Percentiles rank a stretch among this genome's conserved stretches.
These are phyloP conservation scores for Caerostris extrusa DNA, from an alignment of 1,140 invertebrate genomes.

Conservation along the genomic window DNA sequence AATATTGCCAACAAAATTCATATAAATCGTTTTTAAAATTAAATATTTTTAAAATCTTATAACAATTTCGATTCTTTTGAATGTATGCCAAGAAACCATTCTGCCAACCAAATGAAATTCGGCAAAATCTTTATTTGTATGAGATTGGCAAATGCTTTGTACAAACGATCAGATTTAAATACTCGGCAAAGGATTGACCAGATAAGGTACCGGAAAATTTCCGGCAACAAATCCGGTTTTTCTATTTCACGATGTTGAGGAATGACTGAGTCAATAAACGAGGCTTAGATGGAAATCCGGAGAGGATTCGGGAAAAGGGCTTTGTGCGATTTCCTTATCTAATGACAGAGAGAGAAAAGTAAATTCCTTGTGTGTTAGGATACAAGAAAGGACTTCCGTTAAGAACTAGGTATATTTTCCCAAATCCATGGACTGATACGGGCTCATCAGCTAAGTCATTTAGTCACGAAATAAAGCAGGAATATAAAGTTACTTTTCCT, in stretches of 20 bases:
- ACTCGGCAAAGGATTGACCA: background rate
- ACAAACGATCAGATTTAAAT: background rate
- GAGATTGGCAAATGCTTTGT: background rate
- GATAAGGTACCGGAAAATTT: background rate
- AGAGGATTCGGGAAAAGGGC: background rate
- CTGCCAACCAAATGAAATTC: too few species aligned
- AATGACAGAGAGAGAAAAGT: background rate
- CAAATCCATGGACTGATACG: background rate
- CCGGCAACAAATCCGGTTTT: background rate
- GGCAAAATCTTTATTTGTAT: background rate
- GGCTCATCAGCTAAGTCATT: background rate
- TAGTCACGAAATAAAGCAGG: background rate
- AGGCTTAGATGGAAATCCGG: conserved; percentile 22
- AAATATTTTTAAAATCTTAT: too few species aligned
- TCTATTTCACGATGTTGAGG: background rate
- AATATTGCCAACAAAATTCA: too few species aligned
- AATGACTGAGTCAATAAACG: conserved; percentile 20
- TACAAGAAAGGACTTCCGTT: background rate
- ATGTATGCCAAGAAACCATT: too few species aligned
- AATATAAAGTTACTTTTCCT: too few species aligned
- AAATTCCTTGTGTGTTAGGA: background rate
- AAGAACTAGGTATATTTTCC: background rate
- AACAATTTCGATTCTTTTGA: too few species aligned
- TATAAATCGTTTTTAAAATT: too few species aligned
- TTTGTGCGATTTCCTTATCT: conserved; percentile 9